These are phyloP conservation scores for Nomia melanderi DNA, from an alignment of 1,140 invertebrate genomes.

Conservation along the genomic window DNA sequence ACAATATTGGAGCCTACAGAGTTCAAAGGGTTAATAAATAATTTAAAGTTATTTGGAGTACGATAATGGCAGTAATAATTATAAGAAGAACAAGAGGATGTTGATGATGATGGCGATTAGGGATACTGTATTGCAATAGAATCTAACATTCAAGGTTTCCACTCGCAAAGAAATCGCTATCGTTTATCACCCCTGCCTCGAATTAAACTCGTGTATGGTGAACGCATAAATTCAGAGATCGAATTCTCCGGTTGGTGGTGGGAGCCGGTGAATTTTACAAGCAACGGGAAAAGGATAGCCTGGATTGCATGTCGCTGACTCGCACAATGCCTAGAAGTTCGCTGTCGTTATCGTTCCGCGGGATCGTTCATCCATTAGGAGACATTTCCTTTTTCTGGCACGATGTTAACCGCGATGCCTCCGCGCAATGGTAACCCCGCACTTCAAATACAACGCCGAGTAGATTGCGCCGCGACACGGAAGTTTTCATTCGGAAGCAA, in stretches of 20 bases:
- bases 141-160: no score
- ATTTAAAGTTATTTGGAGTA: no score
- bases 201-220: not conserved
- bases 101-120: no score
- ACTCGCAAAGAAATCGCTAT: not conserved
- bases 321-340: conserved; percentile 2
- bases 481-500: conserved; percentile 7
- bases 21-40: no score
- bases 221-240: conserved; percentile 9
- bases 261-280: conserved; percentile 5
- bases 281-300: not conserved
- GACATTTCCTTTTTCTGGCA: conserved; percentile 17
- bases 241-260: not conserved
- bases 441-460: not conserved
- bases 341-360: conserved; percentile 6
- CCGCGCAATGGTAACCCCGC: not conserved
- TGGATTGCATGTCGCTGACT: conserved; percentile 24
- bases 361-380: conserved; percentile 24
- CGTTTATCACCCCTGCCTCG: not conserved
- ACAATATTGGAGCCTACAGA: no score
- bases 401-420: not conserved
- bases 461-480: not conserved
- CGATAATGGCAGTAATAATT: no score
- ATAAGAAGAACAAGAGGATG: no score
- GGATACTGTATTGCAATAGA: no score